Base-by-base conservation (phyloP, 2,113 vertebrate genomes). In the Symphodus melops region DNA sequence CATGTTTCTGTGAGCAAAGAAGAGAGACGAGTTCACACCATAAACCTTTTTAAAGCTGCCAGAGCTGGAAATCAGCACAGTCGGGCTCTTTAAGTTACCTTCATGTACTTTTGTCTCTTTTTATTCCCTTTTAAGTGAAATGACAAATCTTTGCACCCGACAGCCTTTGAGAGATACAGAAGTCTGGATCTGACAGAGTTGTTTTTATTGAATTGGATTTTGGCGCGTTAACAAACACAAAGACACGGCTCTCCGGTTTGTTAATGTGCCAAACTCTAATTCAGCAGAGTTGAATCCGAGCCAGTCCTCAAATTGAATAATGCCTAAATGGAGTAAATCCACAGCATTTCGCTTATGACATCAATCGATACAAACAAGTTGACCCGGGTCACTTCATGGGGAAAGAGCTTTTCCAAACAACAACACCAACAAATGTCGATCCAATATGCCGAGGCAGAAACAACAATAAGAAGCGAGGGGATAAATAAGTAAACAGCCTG, bases 401-500 rank as follows among this genome's bases (percentile, higher is more conserved):
- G 19, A 61, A 69, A 58, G 1, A 56, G 2, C 2, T 55, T 63
- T 57, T 68, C 16, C 9, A 53, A 62, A 57, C 20, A 37, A 8
- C 14, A 71, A 52, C 16, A 42, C 21, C 7, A 41, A n/a, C 52
- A 37, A 68, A 75, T 46, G 51, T 5, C n/a, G 46, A 54, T 54
- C 71, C 54, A 56, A 41, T 19, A 56, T 33, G 36, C n/a, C 46
- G 9, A 42, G 9, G 9, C 49, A 48, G 23, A 60, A 10, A 48
- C 55, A 60, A 37, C 44, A 46, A 80, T 0, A 19, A 65, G 62
- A 55, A 21, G 7, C 0, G 6, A 37, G 48, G 1, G 25, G 49
- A 62, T 67, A 33, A 66, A 74, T 62, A 64, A 68, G 53, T 33
- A 59, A 77, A 62, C 20, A 71, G 54, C 36, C 9, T 28, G 2